phyloP scores from a whole-genome alignment of 2,113 vertebrate species.

The Mirza zaza region DNA sequence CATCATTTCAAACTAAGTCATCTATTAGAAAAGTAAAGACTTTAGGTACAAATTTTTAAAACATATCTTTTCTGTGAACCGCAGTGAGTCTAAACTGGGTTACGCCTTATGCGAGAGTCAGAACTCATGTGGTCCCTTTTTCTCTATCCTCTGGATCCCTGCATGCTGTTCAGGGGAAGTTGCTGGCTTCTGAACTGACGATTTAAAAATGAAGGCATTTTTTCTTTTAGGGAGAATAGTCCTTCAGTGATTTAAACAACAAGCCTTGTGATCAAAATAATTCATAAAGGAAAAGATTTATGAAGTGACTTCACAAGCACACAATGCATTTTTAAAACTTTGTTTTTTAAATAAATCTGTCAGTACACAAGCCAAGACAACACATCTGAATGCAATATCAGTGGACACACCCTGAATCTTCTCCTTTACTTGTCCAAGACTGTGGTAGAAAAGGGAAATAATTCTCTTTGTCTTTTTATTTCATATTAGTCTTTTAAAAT shows the following conservation, averaged over 20 bases:
- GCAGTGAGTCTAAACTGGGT: slow-evolving; percentile 72
- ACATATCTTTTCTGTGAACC: slow-evolving; percentile 75
- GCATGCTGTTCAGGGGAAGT: slow-evolving; percentile 82
- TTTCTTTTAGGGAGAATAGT: slow-evolving; percentile 79
- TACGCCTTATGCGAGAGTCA: slow-evolving; percentile 68
- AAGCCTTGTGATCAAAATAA: slow-evolving; percentile 88
- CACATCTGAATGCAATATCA: slow-evolving; percentile 91
- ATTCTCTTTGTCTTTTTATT: slow-evolving; percentile 73
- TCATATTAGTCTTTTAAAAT: slow-evolving; percentile 64
- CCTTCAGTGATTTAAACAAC: slow-evolving; percentile 88
- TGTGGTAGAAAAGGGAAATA: slow-evolving; percentile 75
- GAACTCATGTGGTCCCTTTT: slow-evolving; percentile 75
- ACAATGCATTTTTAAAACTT: slow-evolving; percentile 86
- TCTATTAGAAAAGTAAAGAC: slow-evolving; percentile 47
- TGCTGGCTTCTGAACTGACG: slow-evolving; percentile 86
- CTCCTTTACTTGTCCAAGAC: slow-evolving; percentile 79
- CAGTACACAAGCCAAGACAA: slow-evolving; percentile 87
- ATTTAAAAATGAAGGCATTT: slow-evolving; percentile 87
- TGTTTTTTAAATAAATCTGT: slow-evolving; percentile 88
- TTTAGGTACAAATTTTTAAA: slow-evolving; percentile 71
- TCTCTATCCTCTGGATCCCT: slow-evolving; percentile 79
- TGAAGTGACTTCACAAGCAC: slow-evolving; percentile 87
- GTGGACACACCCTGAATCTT: slow-evolving; percentile 85
- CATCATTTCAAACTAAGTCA: slow-evolving; percentile 65
- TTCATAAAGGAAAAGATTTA: slow-evolving; percentile 89